Evolutionary conservation across 2,113 vertebrate species (phyloP).

Genomic region (Tupaia chinensis): DNA sequence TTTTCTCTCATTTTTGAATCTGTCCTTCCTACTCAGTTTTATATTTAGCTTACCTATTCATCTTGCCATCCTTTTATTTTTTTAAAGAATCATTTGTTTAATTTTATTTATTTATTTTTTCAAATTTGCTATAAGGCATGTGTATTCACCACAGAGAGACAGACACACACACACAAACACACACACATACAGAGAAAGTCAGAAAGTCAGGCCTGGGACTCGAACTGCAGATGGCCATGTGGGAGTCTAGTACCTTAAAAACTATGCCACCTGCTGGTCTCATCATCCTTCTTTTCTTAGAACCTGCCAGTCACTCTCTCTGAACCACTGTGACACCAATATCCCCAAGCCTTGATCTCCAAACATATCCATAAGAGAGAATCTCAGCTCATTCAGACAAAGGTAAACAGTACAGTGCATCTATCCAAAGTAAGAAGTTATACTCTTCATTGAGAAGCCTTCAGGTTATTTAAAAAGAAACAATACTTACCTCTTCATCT

Average conservation of each 20-base stretch:
- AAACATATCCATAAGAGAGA: neutral
- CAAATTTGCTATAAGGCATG: too few relatives aligned
- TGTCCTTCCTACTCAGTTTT: neutral
- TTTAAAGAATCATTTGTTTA: too few relatives aligned
- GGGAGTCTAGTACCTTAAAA: too few relatives aligned
- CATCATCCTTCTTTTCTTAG: neutral
- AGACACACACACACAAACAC: too few relatives aligned
- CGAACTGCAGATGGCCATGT: too few relatives aligned
- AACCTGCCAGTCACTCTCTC: neutral
- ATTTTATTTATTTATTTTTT: too few relatives aligned
- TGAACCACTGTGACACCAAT: neutral
- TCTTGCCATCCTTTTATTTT: neutral
- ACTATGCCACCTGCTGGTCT: neutral
- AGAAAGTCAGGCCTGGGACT: too few relatives aligned
- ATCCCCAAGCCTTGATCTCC: neutral
- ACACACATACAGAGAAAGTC: too few relatives aligned
- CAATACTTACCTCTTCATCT: conserved; percentile 89
- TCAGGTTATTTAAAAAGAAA: conserved; percentile 4
- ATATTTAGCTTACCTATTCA: neutral
- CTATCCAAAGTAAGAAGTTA: neutral
- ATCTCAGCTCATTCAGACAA: neutral
- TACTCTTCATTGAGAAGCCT: neutral
- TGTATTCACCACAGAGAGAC: too few relatives aligned
- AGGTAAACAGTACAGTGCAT: neutral
- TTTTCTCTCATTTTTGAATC: neutral